Percentiles rank a stretch among this genome's conserved stretches.
phyloP scores from a whole-genome alignment of 2,113 vertebrate genomes.

The Brachirus orientalis region DNA sequence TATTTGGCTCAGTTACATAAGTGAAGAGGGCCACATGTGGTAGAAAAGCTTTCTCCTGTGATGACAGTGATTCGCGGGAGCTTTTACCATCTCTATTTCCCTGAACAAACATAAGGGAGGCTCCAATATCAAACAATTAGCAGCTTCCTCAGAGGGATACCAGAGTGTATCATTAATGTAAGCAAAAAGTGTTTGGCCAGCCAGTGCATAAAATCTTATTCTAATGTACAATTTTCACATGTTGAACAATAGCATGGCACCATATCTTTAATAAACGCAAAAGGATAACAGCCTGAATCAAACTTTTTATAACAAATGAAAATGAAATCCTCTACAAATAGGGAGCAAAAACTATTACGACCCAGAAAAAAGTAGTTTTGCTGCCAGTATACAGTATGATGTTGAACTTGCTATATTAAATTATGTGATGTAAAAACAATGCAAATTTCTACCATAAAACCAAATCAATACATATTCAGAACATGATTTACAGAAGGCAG shows the following conservation, averaged over 20 bases:
- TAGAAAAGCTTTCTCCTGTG: conserved; percentile 48
- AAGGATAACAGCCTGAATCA: not conserved
- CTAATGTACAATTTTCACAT: conserved; percentile 33
- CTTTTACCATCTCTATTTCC: conserved; percentile 67
- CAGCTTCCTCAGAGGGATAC: conserved; percentile 39
- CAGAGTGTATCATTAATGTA: conserved; percentile 56
- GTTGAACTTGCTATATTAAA: conserved; percentile 25
- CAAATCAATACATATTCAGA: conserved; percentile 63
- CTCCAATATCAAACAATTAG: conserved; percentile 65
- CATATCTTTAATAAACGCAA: not conserved
- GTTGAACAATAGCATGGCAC: not conserved
- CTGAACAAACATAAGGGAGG: conserved; percentile 56
- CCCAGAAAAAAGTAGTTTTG: not conserved
- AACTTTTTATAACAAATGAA: not conserved
- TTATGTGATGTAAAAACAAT: conserved; percentile 34
- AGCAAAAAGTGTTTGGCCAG: conserved; percentile 40
- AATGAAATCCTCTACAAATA: not conserved
- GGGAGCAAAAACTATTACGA: not conserved
- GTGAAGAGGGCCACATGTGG: conserved; percentile 19
- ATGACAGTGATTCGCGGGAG: conserved; percentile 59
- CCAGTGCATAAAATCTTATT: conserved; percentile 1
- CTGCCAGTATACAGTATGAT: not conserved
- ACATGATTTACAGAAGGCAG: conserved; percentile 64
- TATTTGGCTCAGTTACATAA: conserved; percentile 16
- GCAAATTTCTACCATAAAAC: conserved; percentile 40